phyloP scores from a whole-genome alignment of 2,113 vertebrate species.

The Andinoacara biseriatus region DNA sequence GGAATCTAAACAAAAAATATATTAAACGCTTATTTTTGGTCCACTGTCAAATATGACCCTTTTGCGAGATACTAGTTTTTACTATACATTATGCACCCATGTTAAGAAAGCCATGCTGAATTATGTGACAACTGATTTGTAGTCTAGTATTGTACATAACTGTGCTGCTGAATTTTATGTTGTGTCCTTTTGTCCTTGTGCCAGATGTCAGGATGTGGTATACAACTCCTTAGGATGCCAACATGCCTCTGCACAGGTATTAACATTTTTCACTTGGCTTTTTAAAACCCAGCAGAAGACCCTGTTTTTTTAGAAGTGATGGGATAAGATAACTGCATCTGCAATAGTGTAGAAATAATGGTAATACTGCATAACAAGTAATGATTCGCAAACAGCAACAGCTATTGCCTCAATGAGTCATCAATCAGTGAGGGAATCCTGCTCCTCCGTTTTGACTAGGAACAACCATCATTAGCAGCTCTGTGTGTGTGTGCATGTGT shows the following conservation, averaged over 20 bases:
- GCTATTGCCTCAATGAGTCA: slow-evolving; percentile 62
- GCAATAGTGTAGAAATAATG: slow-evolving; percentile 33
- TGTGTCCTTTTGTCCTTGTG: slow-evolving; percentile 72
- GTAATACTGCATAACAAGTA: slow-evolving; percentile 41
- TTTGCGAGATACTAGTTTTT: neutral
- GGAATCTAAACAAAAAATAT: too few species aligned
- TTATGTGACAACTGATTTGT: slow-evolving; percentile 37
- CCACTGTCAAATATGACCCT: neutral
- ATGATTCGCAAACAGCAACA: slow-evolving; percentile 56
- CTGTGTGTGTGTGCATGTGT: neutral
- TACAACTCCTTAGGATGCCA: slow-evolving; percentile 55
- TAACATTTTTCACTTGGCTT: slow-evolving; percentile 17
- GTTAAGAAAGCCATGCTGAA: neutral
- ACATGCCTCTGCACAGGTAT: slow-evolving; percentile 14
- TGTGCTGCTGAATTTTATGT: slow-evolving; percentile 28
- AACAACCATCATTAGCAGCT: slow-evolving; percentile 70
- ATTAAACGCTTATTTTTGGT: too few species aligned
- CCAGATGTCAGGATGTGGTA: slow-evolving; percentile 62
- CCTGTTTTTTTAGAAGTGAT: neutral
- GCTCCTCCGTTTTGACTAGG: slow-evolving; percentile 52
- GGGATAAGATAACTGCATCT: slow-evolving; percentile 23
- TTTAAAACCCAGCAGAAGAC: slow-evolving; percentile 15
- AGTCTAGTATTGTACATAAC: slow-evolving; percentile 37
- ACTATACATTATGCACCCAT: neutral
- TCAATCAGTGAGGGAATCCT: slow-evolving; percentile 74